Percentiles rank a stretch among this genome's conserved stretches.
phyloP scores from a whole-genome alignment of 2,797 vertebrate species.

The Xenops minutus region DNA sequence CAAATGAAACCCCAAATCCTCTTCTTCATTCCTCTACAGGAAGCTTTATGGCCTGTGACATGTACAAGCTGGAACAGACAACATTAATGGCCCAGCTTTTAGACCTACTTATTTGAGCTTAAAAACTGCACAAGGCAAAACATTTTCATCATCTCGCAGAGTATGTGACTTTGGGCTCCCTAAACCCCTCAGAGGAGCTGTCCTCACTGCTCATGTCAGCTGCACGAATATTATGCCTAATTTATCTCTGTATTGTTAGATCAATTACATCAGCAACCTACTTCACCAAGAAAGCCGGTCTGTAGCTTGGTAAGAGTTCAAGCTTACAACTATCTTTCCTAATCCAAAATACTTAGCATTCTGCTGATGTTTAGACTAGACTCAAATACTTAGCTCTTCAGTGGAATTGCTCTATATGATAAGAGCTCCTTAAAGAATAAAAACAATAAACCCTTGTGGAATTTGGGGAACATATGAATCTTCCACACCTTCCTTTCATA shows the following conservation, averaged over 20 bases:
- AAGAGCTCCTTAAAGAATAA: conserved; percentile 43
- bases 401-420: conserved; percentile 3
- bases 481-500: neutral
- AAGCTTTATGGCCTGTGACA: neutral
- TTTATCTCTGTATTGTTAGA: neutral
- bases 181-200: rapidly evolving
- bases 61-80: neutral
- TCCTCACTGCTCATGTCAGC: neutral
- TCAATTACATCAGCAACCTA: neutral
- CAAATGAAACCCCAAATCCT: neutral
- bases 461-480: neutral
- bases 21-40: neutral
- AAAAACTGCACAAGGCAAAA: neutral
- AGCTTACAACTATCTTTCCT: neutral
- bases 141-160: neutral
- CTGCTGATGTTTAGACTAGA: neutral
- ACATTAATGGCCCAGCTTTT: neutral
- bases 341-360: neutral
- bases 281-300: neutral
- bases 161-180: neutral
- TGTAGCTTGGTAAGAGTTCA: neutral
- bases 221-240: neutral
- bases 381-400: conserved; percentile 1
- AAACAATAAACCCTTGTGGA: conserved; percentile 41
- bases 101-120: neutral